Conservation (phyloP, 2,113 vertebrate genomes). For the Rousettus leschenaultii region DNA sequence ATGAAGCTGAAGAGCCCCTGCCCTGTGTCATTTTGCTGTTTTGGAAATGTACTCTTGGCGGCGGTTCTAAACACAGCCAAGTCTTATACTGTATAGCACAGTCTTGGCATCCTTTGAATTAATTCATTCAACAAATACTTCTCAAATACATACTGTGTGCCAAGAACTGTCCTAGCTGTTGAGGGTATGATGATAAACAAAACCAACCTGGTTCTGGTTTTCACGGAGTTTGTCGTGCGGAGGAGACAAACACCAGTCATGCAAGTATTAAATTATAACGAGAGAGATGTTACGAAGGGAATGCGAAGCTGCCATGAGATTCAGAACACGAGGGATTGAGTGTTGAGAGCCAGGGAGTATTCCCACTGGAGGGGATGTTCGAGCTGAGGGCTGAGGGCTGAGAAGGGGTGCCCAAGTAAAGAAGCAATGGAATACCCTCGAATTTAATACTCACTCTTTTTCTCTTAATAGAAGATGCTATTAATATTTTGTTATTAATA, state of each 20-base stretch:
- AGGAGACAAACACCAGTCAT: neutral
- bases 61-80: neutral
- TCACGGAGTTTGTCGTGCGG: neutral
- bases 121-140: neutral
- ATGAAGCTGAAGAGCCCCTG: neutral
- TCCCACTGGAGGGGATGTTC: neutral
- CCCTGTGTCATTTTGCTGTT: neutral
- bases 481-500: constrained; percentile 34
- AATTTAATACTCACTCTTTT: neutral
- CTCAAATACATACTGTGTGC: neutral
- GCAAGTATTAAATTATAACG: neutral
- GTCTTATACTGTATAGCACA: neutral
- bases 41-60: neutral
- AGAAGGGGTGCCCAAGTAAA: neutral
- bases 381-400: neutral
- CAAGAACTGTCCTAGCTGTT: neutral
- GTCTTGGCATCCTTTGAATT: neutral
- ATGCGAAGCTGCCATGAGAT: neutral
- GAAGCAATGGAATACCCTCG: neutral
- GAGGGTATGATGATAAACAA: neutral
- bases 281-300: neutral
- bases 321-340: neutral
- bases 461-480: neutral
- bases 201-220: neutral
- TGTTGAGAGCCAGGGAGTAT: neutral